Evolutionary conservation across 2,113 vertebrate species (phyloP), one percentile per base, ranked within the genome.

Genomic region (Xyrauchen texanus): DNA sequence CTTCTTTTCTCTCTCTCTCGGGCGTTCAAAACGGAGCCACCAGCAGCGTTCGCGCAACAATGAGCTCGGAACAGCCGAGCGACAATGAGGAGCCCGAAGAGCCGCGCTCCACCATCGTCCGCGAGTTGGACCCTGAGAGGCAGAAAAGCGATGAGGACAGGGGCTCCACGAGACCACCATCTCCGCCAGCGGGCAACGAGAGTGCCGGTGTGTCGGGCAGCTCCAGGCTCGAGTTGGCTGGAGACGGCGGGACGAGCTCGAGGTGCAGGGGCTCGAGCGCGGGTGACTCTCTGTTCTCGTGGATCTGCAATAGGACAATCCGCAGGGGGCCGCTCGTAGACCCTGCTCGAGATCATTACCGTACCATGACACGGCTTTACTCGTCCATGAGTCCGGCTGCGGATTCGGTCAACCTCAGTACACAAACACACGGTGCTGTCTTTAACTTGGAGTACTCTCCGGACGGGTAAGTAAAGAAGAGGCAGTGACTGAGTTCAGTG

Each of bases 381-480:
- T 91, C 93, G 80, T 96, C 97, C 10, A 98, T 98, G 93, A 96
- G 96, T 44, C 95, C 96, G 12, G 94, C 95, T 4, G 91, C 92
- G 0, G 96, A 97, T 87, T 97, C 95, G 0, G 92, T 98, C 11
- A 96, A 95, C 78, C 93, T 98, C 83, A 96, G 94, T 90, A 97
- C 95, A 0, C 93, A 96, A 86, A 98, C 96, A 6, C 97, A 98
- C 84, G 97, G 97, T 8, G 97, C 97, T 0, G 97, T 98, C 80
- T 98, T 98, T 89, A 98, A 98, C 88, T 92, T 98, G 82, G 97
- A 99, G 87, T 98, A 98, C 88, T 97, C 96, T 0, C 97, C 97
- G 4, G 97, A 98, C 85, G 97, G 97, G 97, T 98, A 93, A 94
- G 92, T 58, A 34, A 34, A 34, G 21, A 34, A 34, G 21, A 34